Conservation (phyloP, 92 coral and sea anemone genomes). For the Epizoanthus stellaris region DNA sequence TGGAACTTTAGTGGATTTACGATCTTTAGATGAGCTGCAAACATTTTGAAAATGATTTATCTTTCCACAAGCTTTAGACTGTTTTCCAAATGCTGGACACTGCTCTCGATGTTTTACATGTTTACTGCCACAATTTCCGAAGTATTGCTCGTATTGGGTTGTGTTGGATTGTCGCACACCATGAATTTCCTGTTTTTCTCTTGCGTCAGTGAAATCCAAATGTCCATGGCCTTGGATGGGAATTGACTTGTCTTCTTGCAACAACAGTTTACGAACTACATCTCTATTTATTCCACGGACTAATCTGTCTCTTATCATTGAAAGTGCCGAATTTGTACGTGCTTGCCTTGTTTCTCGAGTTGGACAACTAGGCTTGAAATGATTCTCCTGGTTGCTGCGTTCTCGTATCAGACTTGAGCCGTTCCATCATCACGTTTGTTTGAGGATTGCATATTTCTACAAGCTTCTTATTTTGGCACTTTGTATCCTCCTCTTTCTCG, state of each 20-base stretch:
- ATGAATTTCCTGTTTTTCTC: slow-evolving; percentile 5
- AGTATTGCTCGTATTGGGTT: neutral
- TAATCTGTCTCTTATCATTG: slow-evolving; percentile 47
- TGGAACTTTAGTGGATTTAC: slow-evolving; percentile 14
- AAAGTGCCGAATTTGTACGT: slow-evolving; percentile 38
- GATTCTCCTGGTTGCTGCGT: slow-evolving; percentile 37
- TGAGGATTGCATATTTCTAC: slow-evolving; percentile 39
- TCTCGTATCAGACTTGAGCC: slow-evolving; percentile 33
- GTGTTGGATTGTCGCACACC: neutral
- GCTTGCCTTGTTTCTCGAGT: slow-evolving; percentile 37
- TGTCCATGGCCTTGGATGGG: slow-evolving; percentile 10
- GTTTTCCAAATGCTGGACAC: too few species aligned
- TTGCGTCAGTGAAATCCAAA: neutral
- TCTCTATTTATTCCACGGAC: slow-evolving; percentile 39
- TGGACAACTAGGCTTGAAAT: slow-evolving; percentile 32
- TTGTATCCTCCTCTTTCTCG: slow-evolving; percentile 10
- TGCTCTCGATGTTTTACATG: neutral
- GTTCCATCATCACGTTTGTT: slow-evolving; percentile 46
- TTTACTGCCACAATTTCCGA: neutral
- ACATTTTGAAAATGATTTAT: too few species aligned
- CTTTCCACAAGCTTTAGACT: too few species aligned
- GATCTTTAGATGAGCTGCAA: too few species aligned
- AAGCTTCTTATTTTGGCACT: slow-evolving; percentile 31
- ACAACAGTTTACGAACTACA: slow-evolving; percentile 3
- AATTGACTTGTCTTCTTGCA: slow-evolving; percentile 33